phyloP scores from a whole-genome alignment of 1,140 invertebrate genomes.

The Drosophila sucinea region DNA sequence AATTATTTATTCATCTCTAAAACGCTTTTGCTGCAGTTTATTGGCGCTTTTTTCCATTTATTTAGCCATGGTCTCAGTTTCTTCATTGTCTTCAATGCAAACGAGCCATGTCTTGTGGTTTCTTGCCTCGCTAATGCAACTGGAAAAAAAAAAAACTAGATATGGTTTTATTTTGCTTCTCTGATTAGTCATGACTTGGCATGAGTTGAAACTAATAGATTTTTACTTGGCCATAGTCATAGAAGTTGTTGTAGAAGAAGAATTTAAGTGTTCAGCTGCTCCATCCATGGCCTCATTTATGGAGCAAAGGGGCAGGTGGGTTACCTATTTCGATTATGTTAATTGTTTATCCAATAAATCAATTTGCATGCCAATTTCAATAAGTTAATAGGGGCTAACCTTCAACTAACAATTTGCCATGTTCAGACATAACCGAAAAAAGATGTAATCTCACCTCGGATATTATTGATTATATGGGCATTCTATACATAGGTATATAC shows the following conservation, averaged over 20 bases:
- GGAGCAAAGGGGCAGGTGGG: slow-evolving; percentile 2
- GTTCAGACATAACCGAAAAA: slow-evolving; percentile 26
- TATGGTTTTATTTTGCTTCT: slow-evolving; percentile 36
- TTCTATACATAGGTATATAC: slow-evolving; percentile 16
- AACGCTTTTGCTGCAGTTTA: slow-evolving; percentile 48
- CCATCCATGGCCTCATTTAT: slow-evolving; percentile 45
- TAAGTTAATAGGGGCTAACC: slow-evolving; percentile 49
- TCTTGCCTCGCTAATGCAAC: slow-evolving; percentile 40
- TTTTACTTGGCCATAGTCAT: slow-evolving; percentile 8
- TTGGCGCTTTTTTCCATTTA: slow-evolving; percentile 43
- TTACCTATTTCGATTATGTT: slow-evolving; percentile 29
- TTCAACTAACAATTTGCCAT: slow-evolving; percentile 47
- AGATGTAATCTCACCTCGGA: slow-evolving; percentile 39
- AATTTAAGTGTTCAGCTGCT: slow-evolving; percentile 3
- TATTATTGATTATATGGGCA: slow-evolving; percentile 24
- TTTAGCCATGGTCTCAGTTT: slow-evolving; percentile 35
- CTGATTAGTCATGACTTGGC: slow-evolving; percentile 35
- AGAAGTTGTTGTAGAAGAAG: neutral
- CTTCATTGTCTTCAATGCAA: slow-evolving; percentile 51
- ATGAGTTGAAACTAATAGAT: slow-evolving; percentile 20
- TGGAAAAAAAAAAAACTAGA: slow-evolving; percentile 42
- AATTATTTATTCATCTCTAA: slow-evolving; percentile 28
- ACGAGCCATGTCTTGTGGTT: slow-evolving; percentile 39
- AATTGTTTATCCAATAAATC: slow-evolving; percentile 46
- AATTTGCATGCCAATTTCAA: slow-evolving; percentile 57